Base-by-base conservation (phyloP, 1,140 invertebrate species). In the Caenorhabditis brenneri region DNA sequence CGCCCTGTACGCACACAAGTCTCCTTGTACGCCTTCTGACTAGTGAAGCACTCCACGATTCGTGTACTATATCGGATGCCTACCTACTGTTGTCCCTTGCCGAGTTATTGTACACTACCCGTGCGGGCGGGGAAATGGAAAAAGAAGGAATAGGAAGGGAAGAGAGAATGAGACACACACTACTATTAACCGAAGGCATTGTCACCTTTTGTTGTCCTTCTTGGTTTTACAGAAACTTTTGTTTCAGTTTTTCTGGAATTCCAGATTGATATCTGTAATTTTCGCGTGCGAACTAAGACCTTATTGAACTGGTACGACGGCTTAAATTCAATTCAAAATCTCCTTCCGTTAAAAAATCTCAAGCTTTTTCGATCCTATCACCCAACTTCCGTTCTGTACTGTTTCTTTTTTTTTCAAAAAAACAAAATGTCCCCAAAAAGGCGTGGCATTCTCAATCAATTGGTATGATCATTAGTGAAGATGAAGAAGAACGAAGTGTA, bases 71-170 rank as follows among this genome's bases (percentile, higher is more conserved):
- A 15, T 74, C 16, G 7, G 36, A 74, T 74, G 27, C 42, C 36
- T 74, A 42, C 65, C 33, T 39, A 55, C 65, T 46, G 65, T 22
- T 74, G 65, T 42, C 36, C 24, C 65, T 19, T 9, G 3, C 36
- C 29, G 58, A 65, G 58, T 65, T 65, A 65, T 65, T 65, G 58
- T 65, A 65, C 58, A 65, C 31, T 65, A n/a, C 24, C 24, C 58
- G 29, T 36, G 58, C 33, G 58, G 58, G n/a, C 22, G n/a, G 24
- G 12, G 48, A 19, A 58, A 22, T 27, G 39, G 39, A 42, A 42
- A 12, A 42, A 42, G 48, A n/a, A 51, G 48, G n/a, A 51, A 51
- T 5, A 51, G 12, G 1, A n/a, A 51, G 15, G n/a, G n/a, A 42
- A 42, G 39, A 42, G 39, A 42, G 12, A 42, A 5, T 6, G 39